phyloP scores from a whole-genome alignment of 2,797 vertebrate genomes.

The Hemibagrus guttatus region DNA sequence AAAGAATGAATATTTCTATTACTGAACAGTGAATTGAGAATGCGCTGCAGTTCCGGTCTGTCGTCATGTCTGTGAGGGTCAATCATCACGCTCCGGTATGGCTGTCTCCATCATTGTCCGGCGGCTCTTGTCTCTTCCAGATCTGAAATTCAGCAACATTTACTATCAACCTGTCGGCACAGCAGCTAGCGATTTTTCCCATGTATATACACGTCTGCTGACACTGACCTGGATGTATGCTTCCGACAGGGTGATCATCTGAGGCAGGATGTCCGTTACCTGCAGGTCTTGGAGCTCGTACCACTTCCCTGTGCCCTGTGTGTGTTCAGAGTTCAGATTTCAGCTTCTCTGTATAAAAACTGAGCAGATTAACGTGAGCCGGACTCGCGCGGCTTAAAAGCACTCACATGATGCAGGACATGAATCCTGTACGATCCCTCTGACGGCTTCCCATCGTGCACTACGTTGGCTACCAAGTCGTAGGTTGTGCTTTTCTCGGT shows the following conservation, averaged over 20 bases:
- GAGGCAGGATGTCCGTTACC: conserved; percentile 94
- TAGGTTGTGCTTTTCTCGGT: conserved; percentile 90
- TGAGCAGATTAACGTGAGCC: not conserved
- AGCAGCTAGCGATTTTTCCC: not conserved
- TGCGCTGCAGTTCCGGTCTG: not conserved
- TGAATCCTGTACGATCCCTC: conserved; percentile 97
- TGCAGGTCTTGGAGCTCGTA: conserved; percentile 97
- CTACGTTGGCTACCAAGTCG: conserved; percentile 92
- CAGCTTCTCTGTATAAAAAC: not conserved
- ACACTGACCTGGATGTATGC: conserved; percentile 92
- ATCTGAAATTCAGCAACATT: conserved; percentile 74
- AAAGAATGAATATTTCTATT: not conserved
- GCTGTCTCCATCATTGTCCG: conserved; percentile 74
- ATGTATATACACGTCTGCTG: not conserved
- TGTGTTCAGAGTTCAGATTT: conserved; percentile 16
- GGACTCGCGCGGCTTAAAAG: not conserved
- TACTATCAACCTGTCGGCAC: not conserved
- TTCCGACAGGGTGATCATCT: conserved; percentile 97
- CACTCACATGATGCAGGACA: conserved; percentile 91
- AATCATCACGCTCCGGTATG: conserved; percentile 79
- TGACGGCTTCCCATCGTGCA: conserved; percentile 92
- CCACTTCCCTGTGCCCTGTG: conserved; percentile 96
- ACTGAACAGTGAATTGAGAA: not conserved
- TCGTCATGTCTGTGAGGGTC: not conserved
- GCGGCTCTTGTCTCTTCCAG: conserved; percentile 88